phyloP scores from a whole-genome alignment of 2,797 vertebrate genomes.

The Myotis findleyi region DNA sequence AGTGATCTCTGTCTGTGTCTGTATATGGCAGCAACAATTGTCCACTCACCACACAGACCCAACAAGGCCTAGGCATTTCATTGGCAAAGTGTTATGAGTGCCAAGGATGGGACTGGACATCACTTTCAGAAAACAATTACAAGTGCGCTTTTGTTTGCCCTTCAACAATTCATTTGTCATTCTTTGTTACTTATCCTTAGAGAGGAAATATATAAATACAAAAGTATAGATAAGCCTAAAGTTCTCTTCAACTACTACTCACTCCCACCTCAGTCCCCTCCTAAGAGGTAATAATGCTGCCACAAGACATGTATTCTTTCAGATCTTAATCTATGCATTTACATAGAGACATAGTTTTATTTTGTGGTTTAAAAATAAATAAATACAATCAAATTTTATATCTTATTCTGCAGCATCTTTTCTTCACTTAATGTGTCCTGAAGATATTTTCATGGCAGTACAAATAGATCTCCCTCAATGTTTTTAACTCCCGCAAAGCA shows the following conservation, averaged over 20 bases:
- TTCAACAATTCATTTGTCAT: not conserved
- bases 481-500: not conserved
- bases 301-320: not conserved
- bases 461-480: not conserved
- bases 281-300: not conserved
- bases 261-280: not conserved
- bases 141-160: not conserved
- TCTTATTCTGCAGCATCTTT: not conserved
- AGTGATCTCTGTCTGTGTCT: not conserved
- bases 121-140: not conserved
- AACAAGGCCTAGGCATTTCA: not conserved
- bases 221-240: not conserved
- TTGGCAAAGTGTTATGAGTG: not conserved
- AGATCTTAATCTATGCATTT: not conserved
- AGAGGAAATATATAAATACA: not conserved
- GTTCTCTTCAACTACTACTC: not conserved
- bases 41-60: not conserved
- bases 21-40: not conserved
- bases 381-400: not conserved
- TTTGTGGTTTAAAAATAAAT: constrained; percentile 21
- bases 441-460: not conserved
- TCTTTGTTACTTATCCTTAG: not conserved
- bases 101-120: fast-evolving
- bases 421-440: not conserved
- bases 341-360: not conserved